Evolutionary conservation across 2,888 invertebrate genomes (phyloP), one percentile per base, ranked within the genome.

Genomic region (Eudasyphora cyanicolor): DNA sequence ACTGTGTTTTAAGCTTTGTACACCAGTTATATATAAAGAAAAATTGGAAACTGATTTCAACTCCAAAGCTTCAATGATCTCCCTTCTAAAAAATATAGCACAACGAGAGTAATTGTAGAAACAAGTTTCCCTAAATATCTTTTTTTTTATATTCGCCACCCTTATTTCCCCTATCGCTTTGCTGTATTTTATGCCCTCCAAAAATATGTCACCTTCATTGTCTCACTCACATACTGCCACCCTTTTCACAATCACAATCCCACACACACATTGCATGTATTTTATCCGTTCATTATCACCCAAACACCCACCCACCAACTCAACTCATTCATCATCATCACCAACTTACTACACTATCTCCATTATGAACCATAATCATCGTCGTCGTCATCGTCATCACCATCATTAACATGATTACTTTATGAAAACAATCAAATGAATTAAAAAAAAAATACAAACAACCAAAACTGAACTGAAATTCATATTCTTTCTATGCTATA

Each of bases 401-500:
- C 17, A 12, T 62, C 19, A 32, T 0, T 24, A 64, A 19, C 64
- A 38, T 38, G 5, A 38, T 38, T 64, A 64, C 21, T 35, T 21
- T 54, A 54, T 49, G 24, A 54, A 24, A 45, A n/a, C n/a, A 45
- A 45, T 57, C 57, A 27, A 57, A 27, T 24, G 57, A 24, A 24
- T n/a, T n/a, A n/a, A n/a, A n/a, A n/a, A n/a, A n/a, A n/a, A n/a
- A n/a, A n/a, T n/a, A n/a, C n/a, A n/a, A n/a, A n/a, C n/a, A 38
- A 67, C 21, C 67, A 38, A 67, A 42, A 38, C 38, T 71, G 21
- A 71, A 71, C 54, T 71, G 32, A 54, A 49, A 71, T 60, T 75
- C 70, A 83, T 80, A 60, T 67, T 71, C 67, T 67, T 74, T n/a
- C 54, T 82, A 75, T 74, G 70, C 75, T 78, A 84, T 73, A 79